Conservation (phyloP, 2,888 invertebrate genomes). For the Cheilosia scutellata region DNA sequence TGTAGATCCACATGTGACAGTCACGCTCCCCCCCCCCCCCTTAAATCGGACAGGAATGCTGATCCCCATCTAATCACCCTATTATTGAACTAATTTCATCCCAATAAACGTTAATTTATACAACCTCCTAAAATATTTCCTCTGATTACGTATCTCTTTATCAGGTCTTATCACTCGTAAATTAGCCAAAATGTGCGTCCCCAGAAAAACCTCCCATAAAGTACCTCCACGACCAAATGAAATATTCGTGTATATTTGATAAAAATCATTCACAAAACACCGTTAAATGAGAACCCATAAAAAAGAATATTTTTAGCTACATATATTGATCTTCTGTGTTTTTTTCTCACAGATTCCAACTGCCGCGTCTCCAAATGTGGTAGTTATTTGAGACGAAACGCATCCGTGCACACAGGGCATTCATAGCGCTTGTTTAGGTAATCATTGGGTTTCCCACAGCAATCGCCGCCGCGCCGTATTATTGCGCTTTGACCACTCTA, state of each 20-base stretch:
- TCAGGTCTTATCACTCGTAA: slow-evolving; percentile 56
- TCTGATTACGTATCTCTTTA: slow-evolving; percentile 39
- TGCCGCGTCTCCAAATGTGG: slow-evolving; percentile 24
- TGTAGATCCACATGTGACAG: neutral
- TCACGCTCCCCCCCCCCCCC: neutral
- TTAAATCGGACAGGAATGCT: neutral
- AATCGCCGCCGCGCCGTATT: slow-evolving; percentile 37
- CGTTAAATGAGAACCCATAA: slow-evolving; percentile 72
- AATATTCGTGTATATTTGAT: slow-evolving; percentile 56
- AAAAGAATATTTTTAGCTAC: slow-evolving; percentile 40
- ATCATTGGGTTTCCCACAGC: slow-evolving; percentile 65
- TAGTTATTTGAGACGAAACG: slow-evolving; percentile 37
- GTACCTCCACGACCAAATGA: slow-evolving; percentile 30
- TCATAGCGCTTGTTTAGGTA: slow-evolving; percentile 47
- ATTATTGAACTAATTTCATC: slow-evolving; percentile 21
- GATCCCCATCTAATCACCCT: neutral
- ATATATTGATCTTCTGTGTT: slow-evolving; percentile 48
- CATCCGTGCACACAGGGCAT: slow-evolving; percentile 39
- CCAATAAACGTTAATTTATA: slow-evolving; percentile 51
- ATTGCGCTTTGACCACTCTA: slow-evolving; percentile 65
- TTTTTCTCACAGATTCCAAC: slow-evolving; percentile 57
- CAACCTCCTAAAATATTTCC: slow-evolving; percentile 50
- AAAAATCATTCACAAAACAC: slow-evolving; percentile 63
- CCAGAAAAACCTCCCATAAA: slow-evolving; percentile 31
- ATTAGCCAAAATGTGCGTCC: slow-evolving; percentile 62